These are phyloP conservation scores for Fulmarus glacialis DNA, from an alignment of 2,113 vertebrate species.

Conservation along the genomic window DNA sequence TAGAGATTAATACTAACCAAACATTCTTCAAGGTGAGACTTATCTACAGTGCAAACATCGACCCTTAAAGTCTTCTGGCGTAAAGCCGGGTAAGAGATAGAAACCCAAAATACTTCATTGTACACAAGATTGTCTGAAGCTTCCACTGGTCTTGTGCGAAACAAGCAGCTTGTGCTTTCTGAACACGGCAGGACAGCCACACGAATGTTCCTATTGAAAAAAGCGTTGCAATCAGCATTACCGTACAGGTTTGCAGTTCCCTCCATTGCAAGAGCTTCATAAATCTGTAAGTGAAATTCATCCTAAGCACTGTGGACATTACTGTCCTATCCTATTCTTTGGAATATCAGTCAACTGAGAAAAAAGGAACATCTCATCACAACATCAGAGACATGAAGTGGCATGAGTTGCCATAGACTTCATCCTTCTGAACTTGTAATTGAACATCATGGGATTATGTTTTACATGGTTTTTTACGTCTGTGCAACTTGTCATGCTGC, in stretches of 20 bases:
- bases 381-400: background rate
- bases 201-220: conserved; percentile 82
- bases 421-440: background rate
- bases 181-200: conserved; percentile 89
- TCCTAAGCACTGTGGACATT: background rate
- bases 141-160: conserved; percentile 81
- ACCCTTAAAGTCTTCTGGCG: conserved; percentile 93
- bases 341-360: background rate
- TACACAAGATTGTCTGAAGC: conserved; percentile 78
- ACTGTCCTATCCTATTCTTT: background rate
- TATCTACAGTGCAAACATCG: conserved; percentile 85
- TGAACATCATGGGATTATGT: background rate
- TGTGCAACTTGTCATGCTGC: background rate
- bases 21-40: conserved; percentile 86
- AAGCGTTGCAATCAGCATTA: background rate
- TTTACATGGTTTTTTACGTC: background rate
- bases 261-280: background rate
- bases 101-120: conserved; percentile 89
- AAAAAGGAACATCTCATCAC: background rate
- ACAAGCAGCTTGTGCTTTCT: conserved; percentile 88
- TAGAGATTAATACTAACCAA: conserved; percentile 77
- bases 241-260: background rate
- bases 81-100: conserved; percentile 84
- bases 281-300: background rate
- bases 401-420: background rate